phyloP scores from a whole-genome alignment of 1,140 invertebrate genomes.

The Zeugodacus cucurbitae region DNA sequence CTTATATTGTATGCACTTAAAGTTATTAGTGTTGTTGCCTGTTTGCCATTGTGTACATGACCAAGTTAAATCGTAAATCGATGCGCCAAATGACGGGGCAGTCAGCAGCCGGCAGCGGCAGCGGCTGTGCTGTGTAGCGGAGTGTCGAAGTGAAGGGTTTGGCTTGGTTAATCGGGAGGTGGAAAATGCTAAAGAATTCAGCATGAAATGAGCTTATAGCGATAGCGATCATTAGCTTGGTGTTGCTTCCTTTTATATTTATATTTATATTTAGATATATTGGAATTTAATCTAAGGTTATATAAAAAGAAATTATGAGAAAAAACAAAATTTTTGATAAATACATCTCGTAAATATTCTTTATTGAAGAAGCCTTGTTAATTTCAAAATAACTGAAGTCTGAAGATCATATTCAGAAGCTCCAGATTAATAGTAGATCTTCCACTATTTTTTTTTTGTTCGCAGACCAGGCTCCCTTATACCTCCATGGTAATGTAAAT shows the following conservation, averaged over 20 bases:
- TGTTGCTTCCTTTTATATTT: background rate
- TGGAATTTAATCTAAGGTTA: no score
- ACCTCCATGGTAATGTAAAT: no score
- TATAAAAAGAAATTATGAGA: no score
- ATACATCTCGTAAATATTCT: no score
- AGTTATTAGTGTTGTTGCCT: background rate
- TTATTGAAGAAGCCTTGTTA: no score
- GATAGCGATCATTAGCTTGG: background rate
- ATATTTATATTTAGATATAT: background rate
- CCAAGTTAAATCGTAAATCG: constrained; percentile 33
- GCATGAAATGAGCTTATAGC: background rate
- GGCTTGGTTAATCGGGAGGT: background rate
- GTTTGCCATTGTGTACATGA: constrained; percentile 30
- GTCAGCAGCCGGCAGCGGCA: background rate
- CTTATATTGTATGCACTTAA: background rate
- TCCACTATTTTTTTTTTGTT: no score
- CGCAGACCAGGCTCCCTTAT: no score
- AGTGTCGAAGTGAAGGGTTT: background rate
- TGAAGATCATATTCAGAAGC: no score
- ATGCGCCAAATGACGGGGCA: constrained; percentile 15
- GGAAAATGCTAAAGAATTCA: background rate
- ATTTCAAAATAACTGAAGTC: no score
- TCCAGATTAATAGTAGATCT: no score
- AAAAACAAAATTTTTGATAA: no score
- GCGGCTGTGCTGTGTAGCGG: background rate